A percentile compares a stretch with the other conserved stretches of the same genome.
Evolutionary conservation across 2,888 invertebrate species (phyloP).

Genomic region (Zaprionus bogoriensis): DNA sequence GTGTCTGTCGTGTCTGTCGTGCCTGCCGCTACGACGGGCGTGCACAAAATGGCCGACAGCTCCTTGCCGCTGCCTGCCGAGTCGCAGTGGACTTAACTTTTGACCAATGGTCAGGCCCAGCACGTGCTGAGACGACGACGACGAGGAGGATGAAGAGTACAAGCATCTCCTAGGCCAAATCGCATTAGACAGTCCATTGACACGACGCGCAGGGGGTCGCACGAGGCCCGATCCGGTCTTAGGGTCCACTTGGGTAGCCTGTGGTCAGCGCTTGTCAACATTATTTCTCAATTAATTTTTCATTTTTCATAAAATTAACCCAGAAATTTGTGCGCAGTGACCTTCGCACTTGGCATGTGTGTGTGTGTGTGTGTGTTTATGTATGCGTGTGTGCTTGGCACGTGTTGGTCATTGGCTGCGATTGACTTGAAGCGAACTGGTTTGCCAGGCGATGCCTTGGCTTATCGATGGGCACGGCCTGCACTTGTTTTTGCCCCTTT

Average conservation of each 20-base stretch:
- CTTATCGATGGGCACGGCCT: too few relatives aligned
- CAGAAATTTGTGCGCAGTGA: conserved; percentile 74
- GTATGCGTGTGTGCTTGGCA: conserved; percentile 31
- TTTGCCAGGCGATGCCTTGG: conserved; percentile 21
- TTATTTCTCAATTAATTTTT: conserved; percentile 81
- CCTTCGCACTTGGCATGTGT: conserved; percentile 69
- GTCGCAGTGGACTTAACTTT: conserved; percentile 72
- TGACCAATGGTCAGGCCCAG: conserved; percentile 81
- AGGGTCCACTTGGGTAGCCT: conserved; percentile 27
- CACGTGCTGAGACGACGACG: conserved; percentile 48
- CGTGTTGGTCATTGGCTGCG: conserved; percentile 54
- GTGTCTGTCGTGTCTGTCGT: conserved; percentile 13
- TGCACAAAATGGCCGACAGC: conserved; percentile 73
- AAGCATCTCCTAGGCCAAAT: conserved; percentile 22
- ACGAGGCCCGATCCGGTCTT: not conserved
- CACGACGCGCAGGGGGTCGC: conserved; percentile 69
- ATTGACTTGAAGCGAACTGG: conserved; percentile 37
- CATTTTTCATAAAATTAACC: conserved; percentile 81
- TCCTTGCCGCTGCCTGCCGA: not conserved
- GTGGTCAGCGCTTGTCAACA: conserved; percentile 81
- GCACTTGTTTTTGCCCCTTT: too few relatives aligned
- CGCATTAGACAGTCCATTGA: conserved; percentile 74
- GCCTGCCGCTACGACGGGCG: conserved; percentile 1
- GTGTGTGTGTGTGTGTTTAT: conserved; percentile 1
- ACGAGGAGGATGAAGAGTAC: conserved; percentile 6